Base-by-base conservation (phyloP, 2,888 invertebrate genomes). In the Thelaira solivaga region DNA sequence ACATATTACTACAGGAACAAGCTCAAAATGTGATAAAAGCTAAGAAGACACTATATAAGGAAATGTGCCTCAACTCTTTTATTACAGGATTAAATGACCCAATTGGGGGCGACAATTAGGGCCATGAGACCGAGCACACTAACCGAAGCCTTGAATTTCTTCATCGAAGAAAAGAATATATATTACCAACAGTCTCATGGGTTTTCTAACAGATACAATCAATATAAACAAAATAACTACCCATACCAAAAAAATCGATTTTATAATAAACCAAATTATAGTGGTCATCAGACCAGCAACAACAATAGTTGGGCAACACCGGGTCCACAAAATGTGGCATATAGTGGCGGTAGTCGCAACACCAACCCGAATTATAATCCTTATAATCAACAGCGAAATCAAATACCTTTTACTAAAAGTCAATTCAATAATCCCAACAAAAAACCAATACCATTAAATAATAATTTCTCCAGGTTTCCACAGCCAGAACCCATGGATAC, bases 21-120 rank as follows among this genome's bases (percentile, higher is more conserved):
- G 67, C 80, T 43, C 16, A 1, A 7, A 80, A 57, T 26, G 77
- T 82, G 0, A 78, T 76, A 39, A 29, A 3, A 24, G 51, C 81
- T 3, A 82, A 83, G 45, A 57, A 67, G 49, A 8, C 13, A 18
- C 41, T 82, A 1, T 80, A 80, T 39, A 45, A 62, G 10, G 81
- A 82, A 59, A 82, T 83, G 81, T 81, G 80, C 13, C 64, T 82
- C 7, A 81, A 82, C 36, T 47, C 72, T 8, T 83, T 82, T 55
- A 39, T 82, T 10, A 68, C 68, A 2, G 80, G 81, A 13, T 55
- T 82, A 22, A 81, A 31, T 26, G 82, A 82, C 51, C 81, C 81
- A n/a, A 2, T 13, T 82, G 43, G 81, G 82, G 8, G 68, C 81
- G 31, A 81, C 80, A 22, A 72, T 82, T 18, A 69, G 82, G 11